A percentile compares a stretch with the other conserved stretches of the same genome.
phyloP scores from a whole-genome alignment of 30 jellyfish, hydroid and myxozoan species.

The Chrysaora quinquecirrha region DNA sequence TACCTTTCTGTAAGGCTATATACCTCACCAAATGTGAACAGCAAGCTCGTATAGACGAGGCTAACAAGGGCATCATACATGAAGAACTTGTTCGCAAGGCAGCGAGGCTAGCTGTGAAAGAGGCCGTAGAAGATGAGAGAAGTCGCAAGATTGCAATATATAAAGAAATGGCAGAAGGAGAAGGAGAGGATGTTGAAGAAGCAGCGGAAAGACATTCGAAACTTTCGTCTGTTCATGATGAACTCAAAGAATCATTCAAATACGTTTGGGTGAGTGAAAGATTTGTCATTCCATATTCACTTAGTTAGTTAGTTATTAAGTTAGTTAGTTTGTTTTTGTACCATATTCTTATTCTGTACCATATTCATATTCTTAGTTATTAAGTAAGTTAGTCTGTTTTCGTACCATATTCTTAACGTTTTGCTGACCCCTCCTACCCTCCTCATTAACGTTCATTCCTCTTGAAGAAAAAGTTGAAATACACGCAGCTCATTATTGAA shows the following conservation, averaged over 20 bases:
- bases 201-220: constrained; percentile 41
- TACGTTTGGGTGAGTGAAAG: constrained; percentile 49
- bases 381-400: no score
- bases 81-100: constrained; percentile 42
- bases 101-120: constrained; percentile 29
- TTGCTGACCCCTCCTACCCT: no score
- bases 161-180: constrained; percentile 60
- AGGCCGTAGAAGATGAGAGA: constrained; percentile 65
- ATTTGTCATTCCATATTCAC: no score
- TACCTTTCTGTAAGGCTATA: constrained; percentile 55
- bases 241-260: constrained; percentile 34
- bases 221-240: constrained; percentile 43
- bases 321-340: no score
- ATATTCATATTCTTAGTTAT: no score
- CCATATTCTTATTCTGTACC: no score
- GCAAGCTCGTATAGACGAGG: constrained; percentile 29
- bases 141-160: constrained; percentile 17
- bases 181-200: constrained; percentile 13
- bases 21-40: constrained; percentile 38
- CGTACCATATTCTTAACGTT: no score
- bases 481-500: no score
- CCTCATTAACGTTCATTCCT: no score
- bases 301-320: no score
- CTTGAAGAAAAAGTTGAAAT: no score
- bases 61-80: constrained; percentile 39